These are phyloP conservation scores for Bombus cullumanus DNA, from an alignment of 1,140 invertebrate genomes.

Conservation along the genomic window DNA sequence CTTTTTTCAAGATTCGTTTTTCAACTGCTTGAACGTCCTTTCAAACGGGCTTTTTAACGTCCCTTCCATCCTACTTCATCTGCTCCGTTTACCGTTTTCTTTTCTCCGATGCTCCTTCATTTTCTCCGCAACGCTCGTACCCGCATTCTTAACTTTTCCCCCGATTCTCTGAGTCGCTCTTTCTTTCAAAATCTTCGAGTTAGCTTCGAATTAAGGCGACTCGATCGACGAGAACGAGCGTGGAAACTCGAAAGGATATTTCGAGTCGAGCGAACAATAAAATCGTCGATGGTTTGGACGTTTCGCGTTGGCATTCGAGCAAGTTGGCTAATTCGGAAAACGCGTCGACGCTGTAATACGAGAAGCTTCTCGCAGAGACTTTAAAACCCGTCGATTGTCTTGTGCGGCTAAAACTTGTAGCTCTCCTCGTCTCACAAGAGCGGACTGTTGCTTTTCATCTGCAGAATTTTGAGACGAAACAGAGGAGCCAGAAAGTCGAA, in stretches of 20 bases:
- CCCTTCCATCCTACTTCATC: constrained; percentile 53
- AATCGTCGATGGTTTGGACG: too few relatives aligned
- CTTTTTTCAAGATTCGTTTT: constrained; percentile 61
- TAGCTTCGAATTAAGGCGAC: not conserved
- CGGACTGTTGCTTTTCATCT: not conserved
- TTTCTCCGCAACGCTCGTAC: not conserved
- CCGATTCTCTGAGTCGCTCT: rapidly evolving
- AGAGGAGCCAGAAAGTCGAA: not conserved
- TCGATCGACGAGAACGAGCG: not conserved
- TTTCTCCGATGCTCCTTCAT: not conserved
- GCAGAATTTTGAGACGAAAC: not conserved
- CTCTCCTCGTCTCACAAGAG: not conserved
- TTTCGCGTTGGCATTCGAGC: not conserved
- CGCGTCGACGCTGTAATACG: too few relatives aligned
- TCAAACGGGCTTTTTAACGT: constrained; percentile 61
- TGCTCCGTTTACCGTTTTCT: constrained; percentile 32
- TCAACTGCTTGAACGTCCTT: too few relatives aligned
- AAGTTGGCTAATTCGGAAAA: too few relatives aligned
- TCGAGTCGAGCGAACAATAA: too few relatives aligned
- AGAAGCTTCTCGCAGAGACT: too few relatives aligned
- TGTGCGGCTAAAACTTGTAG: rapidly evolving
- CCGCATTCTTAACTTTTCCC: not conserved
- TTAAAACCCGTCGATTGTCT: too few relatives aligned
- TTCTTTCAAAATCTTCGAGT: not conserved
- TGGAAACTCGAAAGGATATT: too few relatives aligned